Base-by-base conservation (phyloP, 2,797 vertebrate genomes). In the Gastrophryne carolinensis region DNA sequence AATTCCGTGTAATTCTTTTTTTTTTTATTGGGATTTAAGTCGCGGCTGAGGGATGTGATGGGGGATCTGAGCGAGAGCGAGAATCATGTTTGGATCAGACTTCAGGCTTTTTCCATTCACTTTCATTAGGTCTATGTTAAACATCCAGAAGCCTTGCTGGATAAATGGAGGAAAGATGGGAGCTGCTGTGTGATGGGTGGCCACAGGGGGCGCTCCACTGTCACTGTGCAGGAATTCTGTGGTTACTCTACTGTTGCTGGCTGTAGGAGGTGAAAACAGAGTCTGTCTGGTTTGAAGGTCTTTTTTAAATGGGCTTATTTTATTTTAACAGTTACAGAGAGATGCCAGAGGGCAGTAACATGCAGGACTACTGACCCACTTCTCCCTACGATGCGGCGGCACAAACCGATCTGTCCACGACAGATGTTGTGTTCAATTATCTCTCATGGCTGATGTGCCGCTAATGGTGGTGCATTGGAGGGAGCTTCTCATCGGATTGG, bases 371-470 rank as follows among this genome's bases (percentile, higher is more conserved):
- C 37, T 58, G 67, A 58, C 53, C 53, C 56, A 58, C 2, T 47
- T 58, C 39, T 30, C 12, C 12, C 24, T 13, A 19, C 23, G 27
- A 44, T 41, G n/a, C 30, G 24, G 50, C 56, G 2, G n/a, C n/a
- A n/a, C n/a, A 5, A 26, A 32, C 26, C 9, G 5, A 54, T 39
- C 24, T n/a, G n/a, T 5, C 34, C 56, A 47, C 3, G 23, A 23
- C 35, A 57, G 53, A 57, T 70, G 67, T 57, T 56, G 17, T 21
- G 23, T 69, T 70, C 57, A 70, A 69, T 69, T 69, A 69, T 57
- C 35, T 54, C 21, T 19, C 4, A 32, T 17, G 27, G 32, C 32
- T n/a, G n/a, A n/a, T n/a, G n/a, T n/a, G n/a, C n/a, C n/a, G n/a
- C n/a, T n/a, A n/a, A n/a, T n/a, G n/a, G n/a, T n/a, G n/a, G n/a